Evolutionary conservation across 2,888 invertebrate genomes (phyloP).

Genomic region (Boloria euphrosyne): DNA sequence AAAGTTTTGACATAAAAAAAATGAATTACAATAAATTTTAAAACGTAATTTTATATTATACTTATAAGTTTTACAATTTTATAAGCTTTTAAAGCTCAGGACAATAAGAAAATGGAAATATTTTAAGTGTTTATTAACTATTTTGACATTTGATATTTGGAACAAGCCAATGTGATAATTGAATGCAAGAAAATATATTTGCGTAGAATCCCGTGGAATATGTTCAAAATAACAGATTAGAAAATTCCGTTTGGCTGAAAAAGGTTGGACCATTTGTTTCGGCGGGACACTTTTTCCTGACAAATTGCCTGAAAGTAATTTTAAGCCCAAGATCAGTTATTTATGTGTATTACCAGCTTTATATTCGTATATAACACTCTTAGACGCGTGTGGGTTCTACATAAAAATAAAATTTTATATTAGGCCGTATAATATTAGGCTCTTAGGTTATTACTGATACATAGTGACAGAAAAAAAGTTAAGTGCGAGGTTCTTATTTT

Average conservation of each 20-base stretch:
- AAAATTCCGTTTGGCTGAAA: conserved; percentile 66
- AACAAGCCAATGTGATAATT: background rate
- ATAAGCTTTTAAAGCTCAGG: too few species aligned
- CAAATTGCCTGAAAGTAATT: conserved; percentile 79
- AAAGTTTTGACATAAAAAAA: too few species aligned
- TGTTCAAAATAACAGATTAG: conserved; percentile 63
- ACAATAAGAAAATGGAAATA: too few species aligned
- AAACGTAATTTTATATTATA: too few species aligned
- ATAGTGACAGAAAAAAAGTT: conserved; percentile 1
- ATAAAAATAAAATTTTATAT: conserved; percentile 33
- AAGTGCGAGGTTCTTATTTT: background rate
- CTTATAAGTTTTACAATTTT: too few species aligned
- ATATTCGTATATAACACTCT: conserved; percentile 34
- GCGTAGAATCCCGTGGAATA: conserved; percentile 24
- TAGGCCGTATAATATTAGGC: conserved; percentile 25
- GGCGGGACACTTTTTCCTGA: conserved; percentile 70
- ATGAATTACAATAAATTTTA: too few species aligned
- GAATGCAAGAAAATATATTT: conserved; percentile 9
- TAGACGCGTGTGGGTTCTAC: conserved; percentile 29
- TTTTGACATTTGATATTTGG: background rate
- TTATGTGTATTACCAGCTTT: conserved; percentile 64
- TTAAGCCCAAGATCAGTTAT: conserved; percentile 73
- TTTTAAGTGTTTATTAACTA: background rate
- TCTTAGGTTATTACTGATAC: conserved; percentile 25
- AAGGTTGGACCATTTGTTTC: conserved; percentile 74